Percentiles rank a stretch among this genome's conserved stretches.
Conservation (phyloP, 2,113 vertebrate species). For the Grammomys dolichurus region DNA sequence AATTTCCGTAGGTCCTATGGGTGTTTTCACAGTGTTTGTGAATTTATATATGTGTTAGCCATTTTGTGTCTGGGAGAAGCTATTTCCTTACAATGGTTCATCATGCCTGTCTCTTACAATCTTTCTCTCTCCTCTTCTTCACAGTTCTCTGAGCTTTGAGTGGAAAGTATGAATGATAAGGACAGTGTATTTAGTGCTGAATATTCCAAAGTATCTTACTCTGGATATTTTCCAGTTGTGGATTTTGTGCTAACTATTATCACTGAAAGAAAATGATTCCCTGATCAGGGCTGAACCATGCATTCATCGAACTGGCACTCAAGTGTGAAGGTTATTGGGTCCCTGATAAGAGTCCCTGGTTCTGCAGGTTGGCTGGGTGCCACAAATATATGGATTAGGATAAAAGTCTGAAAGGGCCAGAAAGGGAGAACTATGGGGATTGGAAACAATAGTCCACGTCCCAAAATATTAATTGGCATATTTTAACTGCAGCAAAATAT, state of each 20-base stretch:
- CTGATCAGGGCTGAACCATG: neutral
- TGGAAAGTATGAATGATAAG: neutral
- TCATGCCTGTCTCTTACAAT: neutral
- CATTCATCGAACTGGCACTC: neutral
- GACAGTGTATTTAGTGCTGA: neutral
- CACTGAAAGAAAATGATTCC: neutral
- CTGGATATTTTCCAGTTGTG: neutral
- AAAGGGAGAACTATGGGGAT: neutral
- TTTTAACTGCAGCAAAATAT: neutral
- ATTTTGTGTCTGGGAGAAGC: neutral
- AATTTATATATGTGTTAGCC: neutral
- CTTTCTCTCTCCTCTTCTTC: neutral
- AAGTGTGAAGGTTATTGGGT: neutral
- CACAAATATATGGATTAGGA: neutral
- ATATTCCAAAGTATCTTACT: neutral
- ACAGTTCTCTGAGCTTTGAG: neutral
- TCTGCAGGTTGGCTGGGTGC: neutral
- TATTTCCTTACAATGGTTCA: neutral
- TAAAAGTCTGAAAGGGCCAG: neutral
- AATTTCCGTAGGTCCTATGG: neutral
- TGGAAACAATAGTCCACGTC: neutral
- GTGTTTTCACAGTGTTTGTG: neutral
- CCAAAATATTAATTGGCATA: neutral
- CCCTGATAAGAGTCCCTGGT: neutral
- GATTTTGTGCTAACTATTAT: neutral